These are phyloP conservation scores for Diacarnus erythraeanus DNA, from an alignment of 37 sponge, comb jelly and placozoan species.

Conservation along the genomic window DNA sequence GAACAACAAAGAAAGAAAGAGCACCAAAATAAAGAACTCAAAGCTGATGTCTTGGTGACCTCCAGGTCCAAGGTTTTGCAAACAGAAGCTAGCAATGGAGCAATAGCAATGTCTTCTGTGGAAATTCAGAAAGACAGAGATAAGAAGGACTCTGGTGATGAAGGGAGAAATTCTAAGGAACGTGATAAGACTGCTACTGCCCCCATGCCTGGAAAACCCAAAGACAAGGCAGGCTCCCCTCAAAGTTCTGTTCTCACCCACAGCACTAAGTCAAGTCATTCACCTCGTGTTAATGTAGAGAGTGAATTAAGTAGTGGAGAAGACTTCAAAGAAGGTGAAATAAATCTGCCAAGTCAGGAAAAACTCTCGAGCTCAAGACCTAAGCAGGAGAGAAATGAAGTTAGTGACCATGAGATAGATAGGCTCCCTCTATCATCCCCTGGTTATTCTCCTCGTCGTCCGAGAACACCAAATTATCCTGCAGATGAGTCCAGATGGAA, in stretches of 20 bases:
- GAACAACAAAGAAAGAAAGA: neutral
- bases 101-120: neutral
- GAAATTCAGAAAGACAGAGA: neutral
- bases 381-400: neutral
- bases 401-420: constrained; percentile 3
- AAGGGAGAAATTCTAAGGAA: neutral
- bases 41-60: neutral
- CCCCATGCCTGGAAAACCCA: neutral
- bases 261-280: constrained; percentile 16
- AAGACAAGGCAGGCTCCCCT: constrained; percentile 5
- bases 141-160: neutral
- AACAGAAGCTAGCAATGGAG: neutral
- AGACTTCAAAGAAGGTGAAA: constrained; percentile 22
- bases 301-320: constrained; percentile 63
- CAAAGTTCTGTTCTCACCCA: constrained; percentile 20
- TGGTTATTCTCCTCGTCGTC: neutral
- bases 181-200: neutral
- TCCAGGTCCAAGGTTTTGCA: neutral
- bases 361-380: neutral
- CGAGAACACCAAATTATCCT: constrained; percentile 3
- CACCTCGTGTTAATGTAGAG: constrained; percentile 10
- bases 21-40: neutral
- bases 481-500: neutral
- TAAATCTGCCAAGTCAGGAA: neutral
- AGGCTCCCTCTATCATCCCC: constrained; percentile 1